Evolutionary conservation across 1,140 invertebrate genomes (phyloP), one percentile per base, ranked within the genome.

Genomic region (Pseudomyrmex dendroicus): DNA sequence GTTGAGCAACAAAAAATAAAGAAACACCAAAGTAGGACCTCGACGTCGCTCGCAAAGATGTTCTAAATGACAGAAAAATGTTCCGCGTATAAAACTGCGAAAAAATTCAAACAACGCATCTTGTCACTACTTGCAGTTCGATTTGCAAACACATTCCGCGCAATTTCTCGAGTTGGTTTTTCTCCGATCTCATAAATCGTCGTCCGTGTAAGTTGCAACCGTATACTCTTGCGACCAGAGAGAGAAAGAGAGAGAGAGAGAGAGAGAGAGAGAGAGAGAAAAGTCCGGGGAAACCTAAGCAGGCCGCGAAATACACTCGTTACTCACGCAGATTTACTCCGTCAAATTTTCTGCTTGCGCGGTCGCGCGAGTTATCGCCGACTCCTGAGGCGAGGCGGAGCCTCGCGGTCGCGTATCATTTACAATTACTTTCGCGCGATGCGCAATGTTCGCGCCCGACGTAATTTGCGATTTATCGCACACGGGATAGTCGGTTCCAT

Each of bases 1-100:
- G 89, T 93, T 94, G 87, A 84, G 91, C 90, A 93, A 94, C 82
- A 73, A 17, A 10, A 57, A 84, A 57, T 35, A 77, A 84, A 66
- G n/a, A 56, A 56, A 17, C 35, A 35, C 35, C 35, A 46, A 73
- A 82, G 74, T 76, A 84, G n/a, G 46, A 57, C 84, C 57, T 46
- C 13, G 61, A 52, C 35, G 61, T 15, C 48, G 78, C 59, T 84
- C 73, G 56, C 20, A 63, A 80, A 87, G 67, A 73, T 46, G 35
- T 35, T 35, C 5, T 1, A 35, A 35, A 35, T 35, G 35, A 7
- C 35, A 35, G 35, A 35, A 5, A 35, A 35, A 1, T 35, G 35
- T 35, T 35, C 5, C 5, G 35, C 12, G 56, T 68, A 74, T 35
- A 66, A 59, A 56, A 67, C 66, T 63, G 57, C 15, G 5, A 35